Evolutionary conservation across 2,113 vertebrate genomes (phyloP).

Genomic region (Chaenocephalus aceratus): DNA sequence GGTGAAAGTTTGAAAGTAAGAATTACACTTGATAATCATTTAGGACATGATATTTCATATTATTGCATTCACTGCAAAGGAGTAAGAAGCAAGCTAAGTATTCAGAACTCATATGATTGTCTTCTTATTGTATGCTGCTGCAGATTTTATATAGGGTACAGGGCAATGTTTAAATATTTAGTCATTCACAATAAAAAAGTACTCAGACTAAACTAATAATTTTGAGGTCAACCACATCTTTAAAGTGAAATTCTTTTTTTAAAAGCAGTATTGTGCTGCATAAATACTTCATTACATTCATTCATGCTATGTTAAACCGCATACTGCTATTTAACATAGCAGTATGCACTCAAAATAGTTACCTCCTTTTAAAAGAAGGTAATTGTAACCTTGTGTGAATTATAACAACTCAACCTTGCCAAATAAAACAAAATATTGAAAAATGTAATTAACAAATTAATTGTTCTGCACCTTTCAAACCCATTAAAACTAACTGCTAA

Average conservation of each 20-base stretch:
- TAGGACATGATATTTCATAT: constrained; percentile 40
- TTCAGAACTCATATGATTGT: not conserved
- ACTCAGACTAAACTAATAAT: no score
- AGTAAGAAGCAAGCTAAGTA: not conserved
- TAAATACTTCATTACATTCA: no score
- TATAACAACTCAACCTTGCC: not conserved
- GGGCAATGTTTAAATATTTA: not conserved
- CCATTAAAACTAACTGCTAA: not conserved
- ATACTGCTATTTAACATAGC: no score
- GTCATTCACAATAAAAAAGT: not conserved
- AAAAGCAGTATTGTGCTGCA: no score
- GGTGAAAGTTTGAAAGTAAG: constrained; percentile 68
- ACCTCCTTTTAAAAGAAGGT: no score
- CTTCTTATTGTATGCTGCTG: not conserved
- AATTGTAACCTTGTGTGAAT: no score
- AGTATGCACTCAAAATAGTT: no score
- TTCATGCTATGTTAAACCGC: no score
- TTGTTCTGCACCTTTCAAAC: not conserved
- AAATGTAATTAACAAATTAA: not conserved
- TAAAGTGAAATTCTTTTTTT: no score
- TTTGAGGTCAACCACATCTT: no score
- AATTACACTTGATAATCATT: constrained; percentile 61
- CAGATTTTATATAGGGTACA: not conserved
- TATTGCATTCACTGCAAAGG: constrained; percentile 28
- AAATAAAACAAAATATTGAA: not conserved